Evolutionary conservation across 2,888 invertebrate genomes (phyloP).

Genomic region (Campoplex capitator): DNA sequence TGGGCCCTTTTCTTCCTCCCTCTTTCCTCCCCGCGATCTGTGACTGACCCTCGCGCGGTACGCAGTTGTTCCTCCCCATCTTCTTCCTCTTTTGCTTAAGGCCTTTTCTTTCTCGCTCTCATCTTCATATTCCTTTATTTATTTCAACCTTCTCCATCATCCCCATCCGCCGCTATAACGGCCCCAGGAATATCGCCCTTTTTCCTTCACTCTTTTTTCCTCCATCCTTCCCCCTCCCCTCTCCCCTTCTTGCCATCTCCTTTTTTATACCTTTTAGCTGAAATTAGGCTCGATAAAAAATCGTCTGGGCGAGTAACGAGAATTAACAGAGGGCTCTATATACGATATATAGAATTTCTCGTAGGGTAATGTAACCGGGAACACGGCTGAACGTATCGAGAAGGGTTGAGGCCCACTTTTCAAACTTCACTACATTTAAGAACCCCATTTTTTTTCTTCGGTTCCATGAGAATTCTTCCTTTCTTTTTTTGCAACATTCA

Average conservation of each 20-base stretch:
- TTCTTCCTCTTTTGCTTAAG: constrained; percentile 71
- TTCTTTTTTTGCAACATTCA: neutral
- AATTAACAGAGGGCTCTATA: constrained; percentile 78
- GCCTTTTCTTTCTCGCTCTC: constrained; percentile 63
- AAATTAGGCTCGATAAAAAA: constrained; percentile 81
- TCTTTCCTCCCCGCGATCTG: constrained; percentile 42
- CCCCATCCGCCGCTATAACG: constrained; percentile 44
- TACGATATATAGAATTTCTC: constrained; percentile 76
- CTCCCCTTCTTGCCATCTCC: neutral
- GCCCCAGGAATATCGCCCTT: constrained; percentile 43
- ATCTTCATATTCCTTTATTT: constrained; percentile 70
- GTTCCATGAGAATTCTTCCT: neutral
- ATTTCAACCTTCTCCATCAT: constrained; percentile 75
- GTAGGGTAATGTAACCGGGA: constrained; percentile 76
- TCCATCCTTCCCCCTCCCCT: constrained; percentile 1
- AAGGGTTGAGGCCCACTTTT: constrained; percentile 54
- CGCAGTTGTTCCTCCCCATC: constrained; percentile 67
- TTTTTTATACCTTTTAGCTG: constrained; percentile 74
- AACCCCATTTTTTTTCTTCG: constrained; percentile 13
- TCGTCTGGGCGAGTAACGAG: constrained; percentile 74
- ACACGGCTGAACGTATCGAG: neutral
- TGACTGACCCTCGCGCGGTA: constrained; percentile 57
- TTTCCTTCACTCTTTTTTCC: constrained; percentile 35
- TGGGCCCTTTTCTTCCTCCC: constrained; percentile 71
- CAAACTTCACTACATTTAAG: constrained; percentile 34